Conservation (phyloP, 2,797 vertebrate species). For the Prionace glauca region DNA sequence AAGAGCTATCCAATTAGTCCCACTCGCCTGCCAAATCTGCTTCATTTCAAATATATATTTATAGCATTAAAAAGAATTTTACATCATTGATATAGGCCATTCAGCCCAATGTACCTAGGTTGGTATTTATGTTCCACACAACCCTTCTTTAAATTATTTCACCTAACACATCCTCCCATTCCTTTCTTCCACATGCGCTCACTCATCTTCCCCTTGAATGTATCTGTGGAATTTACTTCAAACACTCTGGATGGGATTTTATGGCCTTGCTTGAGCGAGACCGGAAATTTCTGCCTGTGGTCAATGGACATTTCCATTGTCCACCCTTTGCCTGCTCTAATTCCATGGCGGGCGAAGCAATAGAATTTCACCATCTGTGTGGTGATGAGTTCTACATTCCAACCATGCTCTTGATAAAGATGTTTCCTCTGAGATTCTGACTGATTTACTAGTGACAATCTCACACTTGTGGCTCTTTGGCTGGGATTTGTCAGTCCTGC, state of each 20-base stretch:
- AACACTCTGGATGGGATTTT: neutral
- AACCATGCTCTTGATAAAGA: neutral
- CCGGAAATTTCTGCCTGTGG: too few relatives aligned
- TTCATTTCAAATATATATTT: neutral
- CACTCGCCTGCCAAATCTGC: neutral
- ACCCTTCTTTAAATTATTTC: neutral
- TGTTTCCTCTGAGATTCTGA: neutral
- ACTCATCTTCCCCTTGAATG: neutral
- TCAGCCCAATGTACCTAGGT: neutral
- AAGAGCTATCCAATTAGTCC: neutral
- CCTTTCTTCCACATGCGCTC: neutral
- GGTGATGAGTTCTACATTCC: neutral
- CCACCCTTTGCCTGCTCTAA: too few relatives aligned
- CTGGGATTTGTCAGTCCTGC: too few relatives aligned
- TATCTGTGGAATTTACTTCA: neutral
- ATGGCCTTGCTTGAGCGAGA: too few relatives aligned
- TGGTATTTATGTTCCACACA: neutral
- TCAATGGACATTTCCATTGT: too few relatives aligned
- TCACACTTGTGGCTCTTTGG: neutral
- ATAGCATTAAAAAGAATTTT: neutral
- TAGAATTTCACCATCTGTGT: too few relatives aligned
- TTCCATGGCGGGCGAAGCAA: too few relatives aligned
- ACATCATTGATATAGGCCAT: neutral
- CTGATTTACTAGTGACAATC: neutral
- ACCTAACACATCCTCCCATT: neutral